phyloP scores from a whole-genome alignment of 2,888 invertebrate species.

The Andrena fulva region DNA sequence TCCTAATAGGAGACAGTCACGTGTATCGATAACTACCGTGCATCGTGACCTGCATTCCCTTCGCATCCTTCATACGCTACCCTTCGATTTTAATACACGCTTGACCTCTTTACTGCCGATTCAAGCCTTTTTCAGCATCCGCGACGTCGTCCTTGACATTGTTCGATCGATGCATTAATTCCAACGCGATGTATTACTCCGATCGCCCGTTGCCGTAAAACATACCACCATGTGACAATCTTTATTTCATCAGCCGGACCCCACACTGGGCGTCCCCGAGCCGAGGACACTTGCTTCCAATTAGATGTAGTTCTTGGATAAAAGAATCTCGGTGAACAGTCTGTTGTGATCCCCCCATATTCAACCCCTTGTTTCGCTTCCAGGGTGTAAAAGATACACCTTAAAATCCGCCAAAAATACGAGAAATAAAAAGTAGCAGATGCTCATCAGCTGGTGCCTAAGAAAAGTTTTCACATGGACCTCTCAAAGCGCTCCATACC shows the following conservation, averaged over 20 bases:
- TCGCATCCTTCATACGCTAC: constrained; percentile 60
- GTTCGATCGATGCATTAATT: constrained; percentile 54
- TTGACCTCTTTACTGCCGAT: constrained; percentile 44
- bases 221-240: constrained; percentile 25
- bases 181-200: constrained; percentile 41
- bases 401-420: too few species aligned
- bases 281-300: constrained; percentile 1
- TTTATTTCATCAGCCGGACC: constrained; percentile 46
- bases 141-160: constrained; percentile 55
- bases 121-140: constrained; percentile 53
- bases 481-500: background rate
- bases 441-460: background rate
- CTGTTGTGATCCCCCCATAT: too few species aligned
- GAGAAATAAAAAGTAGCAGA: too few species aligned
- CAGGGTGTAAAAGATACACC: too few species aligned
- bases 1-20: constrained; percentile 17
- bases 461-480: background rate
- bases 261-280: constrained; percentile 28
- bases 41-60: constrained; percentile 64
- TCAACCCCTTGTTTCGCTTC: too few species aligned
- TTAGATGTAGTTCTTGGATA: background rate
- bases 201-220: constrained; percentile 52
- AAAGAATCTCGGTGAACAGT: too few species aligned
- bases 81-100: constrained; percentile 55
- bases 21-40: constrained; percentile 30